phyloP scores from a whole-genome alignment of 2,888 invertebrate species.

The Drosophila austrosaltans region DNA sequence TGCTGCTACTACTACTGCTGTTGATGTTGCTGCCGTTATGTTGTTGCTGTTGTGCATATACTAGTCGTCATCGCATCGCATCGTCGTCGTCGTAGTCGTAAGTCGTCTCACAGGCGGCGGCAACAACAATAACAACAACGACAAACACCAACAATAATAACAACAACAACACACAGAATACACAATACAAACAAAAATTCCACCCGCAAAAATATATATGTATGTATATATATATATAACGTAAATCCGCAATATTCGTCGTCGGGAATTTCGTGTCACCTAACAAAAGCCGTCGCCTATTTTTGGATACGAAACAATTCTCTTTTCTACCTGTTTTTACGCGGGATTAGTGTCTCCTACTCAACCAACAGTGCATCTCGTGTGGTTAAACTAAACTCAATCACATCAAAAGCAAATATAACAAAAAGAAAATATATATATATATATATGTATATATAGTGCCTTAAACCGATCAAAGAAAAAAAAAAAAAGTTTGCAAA shows the following conservation, averaged over 20 bases:
- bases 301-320: conserved; percentile 55
- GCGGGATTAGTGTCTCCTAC: conserved; percentile 32
- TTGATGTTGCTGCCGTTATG: conserved; percentile 44
- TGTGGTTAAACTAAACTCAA: conserved; percentile 8
- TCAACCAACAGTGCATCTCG: conserved; percentile 28
- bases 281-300: conserved; percentile 52
- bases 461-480: conserved; percentile 52
- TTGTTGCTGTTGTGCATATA: conserved; percentile 18
- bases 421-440: not conserved
- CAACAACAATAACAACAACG: conserved; percentile 7
- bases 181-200: conserved; percentile 10
- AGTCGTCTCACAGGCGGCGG: conserved; percentile 15
- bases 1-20: conserved; percentile 8
- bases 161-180: not conserved
- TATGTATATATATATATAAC: conserved; percentile 9
- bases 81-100: conserved; percentile 41
- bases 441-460: conserved; percentile 37
- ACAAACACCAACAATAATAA: conserved; percentile 6
- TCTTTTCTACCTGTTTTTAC: conserved; percentile 57
- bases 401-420: conserved; percentile 1
- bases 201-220: conserved; percentile 20
- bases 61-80: conserved; percentile 25
- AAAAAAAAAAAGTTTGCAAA: conserved; percentile 4
- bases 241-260: conserved; percentile 15
- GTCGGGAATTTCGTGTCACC: conserved; percentile 27